phyloP scores from a whole-genome alignment of 2,797 vertebrate species.

The Tiaroga cobitis region DNA sequence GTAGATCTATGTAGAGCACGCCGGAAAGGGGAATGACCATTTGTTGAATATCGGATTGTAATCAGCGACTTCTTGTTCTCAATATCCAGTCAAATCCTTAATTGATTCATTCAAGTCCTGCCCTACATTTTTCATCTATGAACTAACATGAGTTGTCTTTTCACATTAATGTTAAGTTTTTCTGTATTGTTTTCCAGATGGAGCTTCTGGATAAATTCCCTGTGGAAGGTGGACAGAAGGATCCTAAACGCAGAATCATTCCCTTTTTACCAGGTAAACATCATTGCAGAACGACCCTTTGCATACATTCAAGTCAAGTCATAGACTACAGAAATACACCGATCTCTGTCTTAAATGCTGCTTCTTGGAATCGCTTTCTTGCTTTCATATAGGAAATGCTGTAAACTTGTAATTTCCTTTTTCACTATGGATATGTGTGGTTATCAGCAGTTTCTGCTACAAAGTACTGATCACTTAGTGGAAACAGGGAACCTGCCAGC shows the following conservation, averaged over 20 bases:
- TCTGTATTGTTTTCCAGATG: constrained; percentile 84
- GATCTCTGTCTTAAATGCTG: not conserved
- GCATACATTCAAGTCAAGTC: not conserved
- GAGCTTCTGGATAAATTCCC: constrained; percentile 99
- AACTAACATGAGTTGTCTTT: not conserved
- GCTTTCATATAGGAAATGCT: not conserved
- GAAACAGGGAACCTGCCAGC: not conserved
- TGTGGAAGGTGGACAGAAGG: constrained; percentile 98
- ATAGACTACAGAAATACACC: not conserved
- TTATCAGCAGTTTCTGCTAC: not conserved
- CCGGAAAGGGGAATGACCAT: constrained; percentile 68
- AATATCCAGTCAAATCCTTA: not conserved
- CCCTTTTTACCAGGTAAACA: constrained; percentile 94
- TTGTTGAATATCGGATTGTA: constrained; percentile 71
- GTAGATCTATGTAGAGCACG: constrained; percentile 58
- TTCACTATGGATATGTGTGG: not conserved
- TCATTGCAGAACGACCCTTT: constrained; percentile 27
- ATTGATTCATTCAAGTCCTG: not conserved
- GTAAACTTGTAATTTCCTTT: not conserved
- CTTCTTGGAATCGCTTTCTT: not conserved
- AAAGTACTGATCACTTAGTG: not conserved
- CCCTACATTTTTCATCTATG: not conserved
- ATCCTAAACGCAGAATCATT: constrained; percentile 97
- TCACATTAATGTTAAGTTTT: not conserved
- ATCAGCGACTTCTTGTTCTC: constrained; percentile 50